Evolutionary conservation across 2,888 invertebrate species (phyloP).

Genomic region (Pegoplata infirma): DNA sequence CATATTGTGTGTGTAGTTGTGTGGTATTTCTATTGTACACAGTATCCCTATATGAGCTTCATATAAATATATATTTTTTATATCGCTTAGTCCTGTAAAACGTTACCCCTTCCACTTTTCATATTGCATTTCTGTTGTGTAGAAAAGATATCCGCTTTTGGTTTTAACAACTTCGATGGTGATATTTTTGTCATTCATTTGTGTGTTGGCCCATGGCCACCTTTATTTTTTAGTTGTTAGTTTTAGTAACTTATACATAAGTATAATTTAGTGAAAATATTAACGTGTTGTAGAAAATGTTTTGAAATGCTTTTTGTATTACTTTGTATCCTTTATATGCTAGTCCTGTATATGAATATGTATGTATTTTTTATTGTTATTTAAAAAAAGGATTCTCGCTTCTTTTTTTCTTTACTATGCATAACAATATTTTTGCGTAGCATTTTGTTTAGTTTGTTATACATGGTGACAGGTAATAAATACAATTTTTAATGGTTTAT

Average conservation of each 20-base stretch:
- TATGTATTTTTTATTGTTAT: slow-evolving; percentile 55
- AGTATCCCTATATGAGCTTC: no score
- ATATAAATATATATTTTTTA: no score
- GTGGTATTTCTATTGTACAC: no score
- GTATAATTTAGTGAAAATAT: slow-evolving; percentile 63
- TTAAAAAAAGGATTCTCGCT: slow-evolving; percentile 27
- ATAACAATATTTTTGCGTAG: slow-evolving; percentile 46
- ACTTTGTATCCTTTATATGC: slow-evolving; percentile 44
- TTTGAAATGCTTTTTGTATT: slow-evolving; percentile 40
- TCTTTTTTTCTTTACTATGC: slow-evolving; percentile 5
- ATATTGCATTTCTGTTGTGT: neutral
- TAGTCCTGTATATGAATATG: slow-evolving; percentile 34
- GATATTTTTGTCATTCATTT: slow-evolving; percentile 35
- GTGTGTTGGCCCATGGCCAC: slow-evolving; percentile 57
- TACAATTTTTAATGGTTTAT: slow-evolving; percentile 71
- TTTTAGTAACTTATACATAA: slow-evolving; percentile 14
- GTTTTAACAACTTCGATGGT: slow-evolving; percentile 18
- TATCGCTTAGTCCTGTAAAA: no score
- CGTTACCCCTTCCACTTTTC: neutral
- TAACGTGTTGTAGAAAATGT: slow-evolving; percentile 29
- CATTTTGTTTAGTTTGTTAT: slow-evolving; percentile 53
- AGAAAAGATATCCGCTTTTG: slow-evolving; percentile 2
- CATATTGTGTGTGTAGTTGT: no score
- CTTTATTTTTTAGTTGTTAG: slow-evolving; percentile 19
- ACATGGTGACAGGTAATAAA: slow-evolving; percentile 67